Base-by-base conservation (phyloP, 2,113 vertebrate species). In the Polyodon spathula region DNA sequence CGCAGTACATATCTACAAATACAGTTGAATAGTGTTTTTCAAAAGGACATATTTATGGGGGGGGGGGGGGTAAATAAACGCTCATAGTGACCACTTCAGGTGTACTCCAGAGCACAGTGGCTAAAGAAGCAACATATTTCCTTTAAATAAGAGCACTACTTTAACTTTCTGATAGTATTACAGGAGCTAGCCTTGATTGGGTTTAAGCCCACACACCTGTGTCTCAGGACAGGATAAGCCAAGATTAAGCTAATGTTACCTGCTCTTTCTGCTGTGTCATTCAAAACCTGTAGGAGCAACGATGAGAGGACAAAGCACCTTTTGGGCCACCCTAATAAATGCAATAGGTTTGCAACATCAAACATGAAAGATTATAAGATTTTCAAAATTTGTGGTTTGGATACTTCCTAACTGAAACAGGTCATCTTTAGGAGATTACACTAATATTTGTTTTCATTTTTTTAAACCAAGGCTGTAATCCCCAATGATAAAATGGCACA, bases 181-280 rank as follows among this genome's bases (percentile, higher is more conserved):
- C 0, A 40, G 15, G 50, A 61, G 44, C 12, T 27, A 56, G 37
- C 53, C 61, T 17, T 62, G 66, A 71, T 1, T 62, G 64, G 66
- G 70, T 66, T 84, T 81, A 83, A 75, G 75, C 74, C 78, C 78
- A 77, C 77, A 86, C 80, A 84, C 72, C 78, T 81, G 78, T 53
- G 27, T 27, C 70, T 68, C 59, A 48, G 71, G 77, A 70, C 66
- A 73, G 78, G 77, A 81, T 63, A 77, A 76, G 71, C 41, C 73
- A 75, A 88, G 84, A 86, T 87, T 87, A 87, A 87, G 84, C 83
- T 89, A 83, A 83, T 83, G 76, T 84, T 81, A 81, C 81, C 63
- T 71, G 80, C 68, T 78, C 68, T 78, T 76, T 63, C 56, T 66
- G 71, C 78, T 77, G 71, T 84, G 85, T 76, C 82, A 88, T 73